A percentile compares a stretch with the other conserved stretches of the same genome.
Conservation (phyloP, 2,113 vertebrate genomes). For the Lasiurus borealis region DNA sequence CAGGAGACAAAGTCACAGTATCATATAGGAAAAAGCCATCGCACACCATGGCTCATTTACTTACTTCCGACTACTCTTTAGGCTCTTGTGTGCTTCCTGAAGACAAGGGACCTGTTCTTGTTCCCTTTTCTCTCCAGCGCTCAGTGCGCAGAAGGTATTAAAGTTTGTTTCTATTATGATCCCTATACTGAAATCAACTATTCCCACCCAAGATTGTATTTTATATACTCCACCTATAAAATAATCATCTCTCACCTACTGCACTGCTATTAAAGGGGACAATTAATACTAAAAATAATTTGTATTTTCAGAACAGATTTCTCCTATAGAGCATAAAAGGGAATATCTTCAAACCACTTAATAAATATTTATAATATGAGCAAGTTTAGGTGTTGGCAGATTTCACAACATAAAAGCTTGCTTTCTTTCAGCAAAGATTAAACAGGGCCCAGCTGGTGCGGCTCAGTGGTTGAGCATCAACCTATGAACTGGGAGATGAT, state of each 20-base stretch:
- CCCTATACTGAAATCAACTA: not conserved
- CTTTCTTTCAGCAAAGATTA: slow-evolving; percentile 41
- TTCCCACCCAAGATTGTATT: not conserved
- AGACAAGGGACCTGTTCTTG: too few relatives aligned
- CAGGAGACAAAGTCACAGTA: too few relatives aligned
- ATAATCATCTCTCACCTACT: not conserved
- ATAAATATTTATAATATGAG: not conserved
- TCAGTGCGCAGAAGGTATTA: not conserved
- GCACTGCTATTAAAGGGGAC: not conserved
- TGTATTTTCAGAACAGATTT: not conserved
- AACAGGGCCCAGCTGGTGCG: not conserved
- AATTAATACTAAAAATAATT: slow-evolving; percentile 45
- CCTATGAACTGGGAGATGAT: too few relatives aligned
- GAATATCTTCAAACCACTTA: not conserved
- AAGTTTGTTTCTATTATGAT: not conserved
- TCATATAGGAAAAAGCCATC: too few relatives aligned
- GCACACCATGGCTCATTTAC: too few relatives aligned
- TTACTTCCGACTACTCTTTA: too few relatives aligned
- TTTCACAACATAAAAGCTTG: slow-evolving; percentile 38
- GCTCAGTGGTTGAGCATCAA: too few relatives aligned
- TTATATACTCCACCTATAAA: slow-evolving; percentile 45
- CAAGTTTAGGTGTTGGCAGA: not conserved
- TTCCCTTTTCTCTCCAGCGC: too few relatives aligned
- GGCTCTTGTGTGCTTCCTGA: too few relatives aligned
- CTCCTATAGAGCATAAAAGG: not conserved